These are phyloP conservation scores for Thaleichthys pacificus DNA, from an alignment of 2,797 vertebrate genomes.

Conservation along the genomic window DNA sequence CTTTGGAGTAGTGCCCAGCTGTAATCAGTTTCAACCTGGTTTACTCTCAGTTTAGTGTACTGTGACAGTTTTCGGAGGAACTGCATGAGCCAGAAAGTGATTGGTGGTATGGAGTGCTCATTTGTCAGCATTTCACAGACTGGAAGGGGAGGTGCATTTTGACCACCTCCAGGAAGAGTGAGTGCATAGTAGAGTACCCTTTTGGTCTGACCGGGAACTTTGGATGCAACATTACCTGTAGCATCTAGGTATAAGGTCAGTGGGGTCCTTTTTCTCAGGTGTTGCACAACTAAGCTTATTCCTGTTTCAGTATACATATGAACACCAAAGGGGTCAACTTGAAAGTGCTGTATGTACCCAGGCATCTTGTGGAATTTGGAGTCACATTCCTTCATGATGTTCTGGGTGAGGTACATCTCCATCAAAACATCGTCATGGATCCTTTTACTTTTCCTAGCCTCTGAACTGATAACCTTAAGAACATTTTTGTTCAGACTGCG, in stretches of 20 bases:
- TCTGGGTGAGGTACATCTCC: conserved; percentile 22
- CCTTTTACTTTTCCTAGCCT: background rate
- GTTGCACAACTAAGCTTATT: conserved; percentile 7
- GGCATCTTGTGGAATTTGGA: background rate
- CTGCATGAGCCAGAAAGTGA: conserved; percentile 12
- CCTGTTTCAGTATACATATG: conserved; percentile 37
- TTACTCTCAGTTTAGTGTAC: background rate
- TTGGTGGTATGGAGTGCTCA: conserved; percentile 15
- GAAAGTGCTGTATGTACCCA: conserved; percentile 33
- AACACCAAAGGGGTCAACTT: conserved; percentile 25
- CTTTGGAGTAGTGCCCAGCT: conserved; percentile 13
- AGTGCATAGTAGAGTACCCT: conserved; percentile 23
- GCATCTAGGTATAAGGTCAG: conserved; percentile 32
- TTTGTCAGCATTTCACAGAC: conserved; percentile 19
- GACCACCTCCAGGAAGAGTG: background rate
- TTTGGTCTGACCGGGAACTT: conserved; percentile 25
- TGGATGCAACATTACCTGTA: conserved; percentile 27
- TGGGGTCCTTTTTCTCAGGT: conserved; percentile 13
- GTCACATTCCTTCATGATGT: conserved; percentile 18
- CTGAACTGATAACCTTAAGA: conserved; percentile 19
- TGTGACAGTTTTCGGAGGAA: conserved; percentile 1
- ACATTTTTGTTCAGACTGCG: conserved; percentile 19
- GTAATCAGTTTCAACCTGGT: conserved; percentile 12
- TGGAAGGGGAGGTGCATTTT: conserved; percentile 23
- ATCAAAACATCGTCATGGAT: conserved; percentile 17